phyloP scores from a whole-genome alignment of 2,113 vertebrate species.

The Mionectes macconnelli region DNA sequence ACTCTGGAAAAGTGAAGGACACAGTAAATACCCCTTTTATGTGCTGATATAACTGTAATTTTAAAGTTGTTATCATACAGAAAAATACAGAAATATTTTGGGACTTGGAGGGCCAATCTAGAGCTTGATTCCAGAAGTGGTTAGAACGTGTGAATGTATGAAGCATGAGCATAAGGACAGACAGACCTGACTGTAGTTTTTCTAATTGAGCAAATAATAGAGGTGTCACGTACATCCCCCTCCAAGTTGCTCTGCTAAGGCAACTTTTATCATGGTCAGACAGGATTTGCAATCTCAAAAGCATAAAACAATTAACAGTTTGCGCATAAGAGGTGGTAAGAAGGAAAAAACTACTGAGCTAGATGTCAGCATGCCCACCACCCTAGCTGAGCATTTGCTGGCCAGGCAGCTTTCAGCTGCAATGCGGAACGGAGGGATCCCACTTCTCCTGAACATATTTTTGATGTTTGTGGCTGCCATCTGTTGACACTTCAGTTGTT shows the following conservation, averaged over 20 bases:
- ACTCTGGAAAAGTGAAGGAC: background rate
- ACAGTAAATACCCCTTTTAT: background rate
- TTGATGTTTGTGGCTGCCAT: background rate
- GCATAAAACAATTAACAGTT: background rate
- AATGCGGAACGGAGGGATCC: background rate
- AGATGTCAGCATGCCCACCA: rapidly evolving
- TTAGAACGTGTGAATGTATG: background rate
- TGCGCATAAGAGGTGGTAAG: background rate
- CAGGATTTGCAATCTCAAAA: background rate
- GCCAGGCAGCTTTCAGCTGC: background rate
- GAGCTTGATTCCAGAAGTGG: background rate
- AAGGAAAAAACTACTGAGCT: background rate
- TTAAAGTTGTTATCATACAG: background rate
- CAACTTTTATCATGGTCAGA: background rate
- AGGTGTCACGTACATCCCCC: background rate
- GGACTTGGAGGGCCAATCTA: background rate
- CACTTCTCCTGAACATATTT: rapidly evolving
- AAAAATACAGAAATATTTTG: background rate
- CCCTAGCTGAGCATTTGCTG: background rate
- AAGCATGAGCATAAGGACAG: background rate
- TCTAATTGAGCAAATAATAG: background rate
- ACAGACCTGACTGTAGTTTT: background rate
- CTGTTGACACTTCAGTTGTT: background rate
- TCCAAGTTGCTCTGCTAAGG: background rate
- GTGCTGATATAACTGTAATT: background rate